phyloP scores from a whole-genome alignment of 2,113 vertebrate genomes.

The Xenopus borealis region DNA sequence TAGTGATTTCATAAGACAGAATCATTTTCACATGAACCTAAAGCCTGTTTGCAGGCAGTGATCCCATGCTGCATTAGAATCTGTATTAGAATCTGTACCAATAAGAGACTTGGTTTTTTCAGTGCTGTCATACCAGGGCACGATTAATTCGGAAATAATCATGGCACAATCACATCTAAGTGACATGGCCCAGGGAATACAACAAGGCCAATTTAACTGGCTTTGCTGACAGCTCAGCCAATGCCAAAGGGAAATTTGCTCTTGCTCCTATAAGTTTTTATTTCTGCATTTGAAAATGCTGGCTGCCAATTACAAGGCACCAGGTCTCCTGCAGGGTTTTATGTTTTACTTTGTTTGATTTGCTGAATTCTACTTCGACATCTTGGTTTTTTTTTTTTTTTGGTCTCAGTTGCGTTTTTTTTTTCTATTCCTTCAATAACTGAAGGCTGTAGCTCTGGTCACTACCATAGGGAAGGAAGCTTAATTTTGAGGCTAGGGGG shows the following conservation, averaged over 20 bases:
- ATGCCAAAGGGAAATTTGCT: slow-evolving; percentile 37
- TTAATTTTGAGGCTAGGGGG: slow-evolving; percentile 7
- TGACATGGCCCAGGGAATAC: slow-evolving; percentile 36
- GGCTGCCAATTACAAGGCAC: slow-evolving; percentile 36
- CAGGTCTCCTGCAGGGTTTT: slow-evolving; percentile 38
- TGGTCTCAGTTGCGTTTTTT: neutral
- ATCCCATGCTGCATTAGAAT: too few relatives aligned
- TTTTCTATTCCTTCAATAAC: slow-evolving; percentile 21
- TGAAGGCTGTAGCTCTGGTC: slow-evolving; percentile 31
- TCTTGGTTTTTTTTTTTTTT: neutral
- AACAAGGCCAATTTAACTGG: slow-evolving; percentile 39
- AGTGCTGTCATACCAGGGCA: slow-evolving; percentile 23
- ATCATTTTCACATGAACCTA: too few relatives aligned
- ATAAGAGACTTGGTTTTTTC: neutral
- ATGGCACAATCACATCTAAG: slow-evolving; percentile 24
- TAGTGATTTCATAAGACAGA: too few relatives aligned
- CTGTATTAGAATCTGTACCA: too few relatives aligned
- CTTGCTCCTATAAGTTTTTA: slow-evolving; percentile 26
- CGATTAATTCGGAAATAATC: slow-evolving; percentile 32
- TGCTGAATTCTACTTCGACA: neutral
- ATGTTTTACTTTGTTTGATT: slow-evolving; percentile 34
- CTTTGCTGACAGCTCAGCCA: slow-evolving; percentile 36
- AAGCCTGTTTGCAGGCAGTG: too few relatives aligned
- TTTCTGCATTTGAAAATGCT: slow-evolving; percentile 22
- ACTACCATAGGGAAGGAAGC: slow-evolving; percentile 23